Evolutionary conservation across 2,113 vertebrate genomes (phyloP).

Genomic region (Gambusia affinis): DNA sequence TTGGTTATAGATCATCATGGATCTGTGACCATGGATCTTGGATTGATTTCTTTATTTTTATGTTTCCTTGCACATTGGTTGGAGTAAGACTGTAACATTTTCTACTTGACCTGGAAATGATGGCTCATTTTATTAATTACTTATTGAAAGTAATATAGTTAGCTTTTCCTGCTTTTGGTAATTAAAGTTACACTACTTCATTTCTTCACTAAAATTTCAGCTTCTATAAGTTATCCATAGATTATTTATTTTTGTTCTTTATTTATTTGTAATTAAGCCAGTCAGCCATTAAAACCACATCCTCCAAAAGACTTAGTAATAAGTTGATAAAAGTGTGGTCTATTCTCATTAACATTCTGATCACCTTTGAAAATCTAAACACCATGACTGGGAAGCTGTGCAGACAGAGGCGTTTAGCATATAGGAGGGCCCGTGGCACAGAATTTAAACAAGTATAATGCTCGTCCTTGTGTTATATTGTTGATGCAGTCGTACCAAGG

Average conservation of each 20-base stretch:
- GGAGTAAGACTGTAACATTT: too few relatives aligned
- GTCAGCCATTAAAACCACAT: neutral
- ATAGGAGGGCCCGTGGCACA: neutral
- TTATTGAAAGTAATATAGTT: too few relatives aligned
- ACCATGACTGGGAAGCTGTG: slow-evolving; percentile 2
- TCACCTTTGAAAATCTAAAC: neutral
- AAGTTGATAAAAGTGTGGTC: neutral
- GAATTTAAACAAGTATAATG: neutral
- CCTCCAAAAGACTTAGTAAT: neutral
- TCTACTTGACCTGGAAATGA: too few relatives aligned
- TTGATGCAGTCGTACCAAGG: neutral
- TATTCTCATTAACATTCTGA: neutral
- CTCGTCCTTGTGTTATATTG: neutral
- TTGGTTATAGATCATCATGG: too few relatives aligned
- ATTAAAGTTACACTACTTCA: neutral
- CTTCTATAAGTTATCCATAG: neutral
- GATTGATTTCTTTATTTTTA: too few relatives aligned
- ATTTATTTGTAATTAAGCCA: neutral
- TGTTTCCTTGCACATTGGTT: too few relatives aligned
- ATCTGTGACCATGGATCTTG: too few relatives aligned
- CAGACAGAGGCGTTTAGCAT: neutral
- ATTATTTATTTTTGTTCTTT: neutral
- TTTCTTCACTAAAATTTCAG: neutral
- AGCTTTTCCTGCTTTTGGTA: too few relatives aligned
- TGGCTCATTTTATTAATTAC: too few relatives aligned